These are phyloP conservation scores for Oreochromis tanganicae DNA, from an alignment of 2,113 vertebrate species.

Conservation along the genomic window DNA sequence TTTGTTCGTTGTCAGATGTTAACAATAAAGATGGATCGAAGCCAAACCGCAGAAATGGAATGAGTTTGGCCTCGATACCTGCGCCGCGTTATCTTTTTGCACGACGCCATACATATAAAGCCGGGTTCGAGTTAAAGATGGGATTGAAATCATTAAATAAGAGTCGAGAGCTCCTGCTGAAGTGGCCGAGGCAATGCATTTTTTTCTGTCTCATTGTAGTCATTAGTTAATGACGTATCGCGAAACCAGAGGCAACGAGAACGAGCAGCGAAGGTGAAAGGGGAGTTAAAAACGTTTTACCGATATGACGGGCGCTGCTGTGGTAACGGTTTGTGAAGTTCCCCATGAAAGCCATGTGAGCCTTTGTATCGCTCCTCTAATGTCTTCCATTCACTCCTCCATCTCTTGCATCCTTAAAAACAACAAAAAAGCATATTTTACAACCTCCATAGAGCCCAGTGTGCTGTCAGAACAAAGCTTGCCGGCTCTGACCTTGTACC, in stretches of 20 bases:
- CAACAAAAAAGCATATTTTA: constrained; percentile 1
- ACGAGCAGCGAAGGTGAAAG: constrained; percentile 18
- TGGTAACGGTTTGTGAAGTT: neutral
- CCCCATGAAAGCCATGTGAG: constrained; percentile 49
- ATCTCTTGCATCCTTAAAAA: neutral
- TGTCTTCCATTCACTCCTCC: constrained; percentile 9
- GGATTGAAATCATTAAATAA: neutral
- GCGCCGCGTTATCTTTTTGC: neutral
- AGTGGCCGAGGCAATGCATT: neutral
- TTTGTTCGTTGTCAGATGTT: neutral
- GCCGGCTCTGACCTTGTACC: constrained; percentile 25
- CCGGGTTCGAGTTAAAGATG: neutral
- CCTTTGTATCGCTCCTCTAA: constrained; percentile 30
- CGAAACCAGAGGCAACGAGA: neutral
- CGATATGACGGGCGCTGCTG: neutral
- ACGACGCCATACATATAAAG: neutral
- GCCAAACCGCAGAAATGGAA: constrained; percentile 4
- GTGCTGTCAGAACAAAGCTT: constrained; percentile 20
- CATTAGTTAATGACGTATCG: neutral
- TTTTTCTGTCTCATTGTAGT: neutral
- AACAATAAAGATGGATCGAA: neutral
- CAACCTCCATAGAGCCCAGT: neutral
- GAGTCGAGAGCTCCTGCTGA: neutral
- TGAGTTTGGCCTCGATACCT: neutral
- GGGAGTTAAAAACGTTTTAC: neutral